A percentile compares a stretch with the other conserved stretches of the same genome.
Conservation (phyloP, 2,888 invertebrate genomes). For the Mechanitis messenoides region DNA sequence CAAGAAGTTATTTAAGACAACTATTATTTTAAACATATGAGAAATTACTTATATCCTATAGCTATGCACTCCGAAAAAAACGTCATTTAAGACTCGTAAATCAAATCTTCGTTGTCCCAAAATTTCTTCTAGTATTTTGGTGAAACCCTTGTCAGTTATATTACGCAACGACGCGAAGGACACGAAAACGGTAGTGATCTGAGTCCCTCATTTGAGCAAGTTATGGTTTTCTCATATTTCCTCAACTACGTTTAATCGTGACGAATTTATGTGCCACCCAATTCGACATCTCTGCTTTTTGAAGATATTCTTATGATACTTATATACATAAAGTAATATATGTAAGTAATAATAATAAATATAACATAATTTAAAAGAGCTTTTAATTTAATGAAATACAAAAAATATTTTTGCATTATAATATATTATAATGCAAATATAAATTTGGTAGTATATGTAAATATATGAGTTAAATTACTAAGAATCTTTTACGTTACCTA, state of each 20-base stretch:
- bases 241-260: constrained; percentile 55
- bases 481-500: too few species aligned
- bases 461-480: too few species aligned
- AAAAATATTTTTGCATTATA: too few species aligned
- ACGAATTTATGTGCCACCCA: constrained; percentile 31
- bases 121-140: constrained; percentile 67
- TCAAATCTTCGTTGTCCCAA: constrained; percentile 55
- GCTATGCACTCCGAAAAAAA: neutral
- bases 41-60: neutral
- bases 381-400: too few species aligned
- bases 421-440: too few species aligned
- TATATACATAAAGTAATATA: too few species aligned
- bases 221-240: constrained; percentile 67
- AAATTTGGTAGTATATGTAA: too few species aligned
- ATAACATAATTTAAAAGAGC: too few species aligned
- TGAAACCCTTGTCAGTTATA: constrained; percentile 71
- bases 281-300: neutral
- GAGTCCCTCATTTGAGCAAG: constrained; percentile 65
- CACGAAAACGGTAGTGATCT: constrained; percentile 53
- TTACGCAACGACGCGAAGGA: constrained; percentile 56
- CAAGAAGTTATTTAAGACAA: too few species aligned
- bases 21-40: too few species aligned
- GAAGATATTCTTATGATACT: neutral
- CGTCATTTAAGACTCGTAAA: constrained; percentile 48
- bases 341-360: too few species aligned